phyloP scores from a whole-genome alignment of 2,113 vertebrate species.

The Oryzias woworae region DNA sequence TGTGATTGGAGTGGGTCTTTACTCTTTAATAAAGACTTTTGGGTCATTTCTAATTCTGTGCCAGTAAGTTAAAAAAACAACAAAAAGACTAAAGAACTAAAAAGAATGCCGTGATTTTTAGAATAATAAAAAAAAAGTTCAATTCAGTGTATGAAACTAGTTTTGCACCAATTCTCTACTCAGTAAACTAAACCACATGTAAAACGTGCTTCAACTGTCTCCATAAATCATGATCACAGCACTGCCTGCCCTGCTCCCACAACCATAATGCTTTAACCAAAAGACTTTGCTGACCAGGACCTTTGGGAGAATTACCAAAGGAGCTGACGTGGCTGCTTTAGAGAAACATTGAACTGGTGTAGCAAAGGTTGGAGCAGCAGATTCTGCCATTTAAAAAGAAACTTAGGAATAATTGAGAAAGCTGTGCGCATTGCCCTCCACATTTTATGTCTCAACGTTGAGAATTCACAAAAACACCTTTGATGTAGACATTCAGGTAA shows the following conservation, averaged over 20 bases:
- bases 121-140: constrained; percentile 12
- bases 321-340: background rate
- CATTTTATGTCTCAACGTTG: too few species aligned
- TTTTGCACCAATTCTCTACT: constrained; percentile 27
- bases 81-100: too few species aligned
- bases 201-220: constrained; percentile 19
- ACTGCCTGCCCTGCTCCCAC: constrained; percentile 25
- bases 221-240: constrained; percentile 26
- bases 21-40: too few species aligned
- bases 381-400: constrained; percentile 43
- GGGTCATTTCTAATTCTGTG: too few species aligned
- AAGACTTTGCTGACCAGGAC: constrained; percentile 12
- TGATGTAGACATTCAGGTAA: constrained; percentile 34
- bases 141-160: constrained; percentile 13
- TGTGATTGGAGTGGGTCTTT: too few species aligned
- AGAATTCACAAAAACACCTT: background rate
- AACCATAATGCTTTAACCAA: constrained; percentile 3
- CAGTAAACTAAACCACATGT: constrained; percentile 6
- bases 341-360: constrained; percentile 14
- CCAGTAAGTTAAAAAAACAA: too few species aligned
- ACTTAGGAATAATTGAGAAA: background rate
- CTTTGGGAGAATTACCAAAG: constrained; percentile 12
- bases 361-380: constrained; percentile 37
- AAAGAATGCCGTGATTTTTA: too few species aligned
- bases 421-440: background rate